Base-by-base conservation (phyloP, 2,113 vertebrate species). In the Accipiter cooperii region DNA sequence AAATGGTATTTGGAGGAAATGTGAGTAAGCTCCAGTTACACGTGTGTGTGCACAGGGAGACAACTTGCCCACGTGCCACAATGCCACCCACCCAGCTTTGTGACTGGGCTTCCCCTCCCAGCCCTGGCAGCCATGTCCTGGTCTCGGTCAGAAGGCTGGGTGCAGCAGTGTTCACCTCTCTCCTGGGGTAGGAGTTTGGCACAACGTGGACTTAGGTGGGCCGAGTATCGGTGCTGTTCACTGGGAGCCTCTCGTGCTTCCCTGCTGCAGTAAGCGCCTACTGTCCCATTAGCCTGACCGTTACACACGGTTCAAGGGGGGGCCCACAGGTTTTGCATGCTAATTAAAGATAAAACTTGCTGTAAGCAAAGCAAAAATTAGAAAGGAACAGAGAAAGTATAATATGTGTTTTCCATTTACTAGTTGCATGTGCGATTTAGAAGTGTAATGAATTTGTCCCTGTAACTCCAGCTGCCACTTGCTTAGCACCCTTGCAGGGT, bases 241-340 rank as follows among this genome's bases (percentile, higher is more conserved):
- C 33, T 21, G 22, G 40, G 66, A 71, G 20, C 29, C 64, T 31
- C 55, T 69, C 0, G 0, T 58, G 49, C 24, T 51, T 47, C 44
- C 34, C 44, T 55, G n/a, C 47, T 0, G 3, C 11, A 10, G 22
- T 6, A 17, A 44, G 47, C 28, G 20, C 28, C 28, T 49, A 8
- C 38, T 1, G 1, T 38, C 21, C 51, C 0, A 0, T 46, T 44
- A 63, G 10, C 33, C 33, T 40, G 33, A 16, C 33, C 8, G 1
- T 20, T 61, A 42, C 21, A 13, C 15, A 4, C 0, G 1, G 12
- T 6, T 40, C 29, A 13, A 12, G 19, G 60, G 5, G 5, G 8
- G 9, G 3, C 4, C 12, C 12, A 10, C 20, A 55, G 60, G 9
- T 20, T 51, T 65, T 65, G 17, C 10, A 7, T 9, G 21, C 8